Base-by-base conservation (phyloP, 2,113 vertebrate species). In the Benitochromis conjunctus region DNA sequence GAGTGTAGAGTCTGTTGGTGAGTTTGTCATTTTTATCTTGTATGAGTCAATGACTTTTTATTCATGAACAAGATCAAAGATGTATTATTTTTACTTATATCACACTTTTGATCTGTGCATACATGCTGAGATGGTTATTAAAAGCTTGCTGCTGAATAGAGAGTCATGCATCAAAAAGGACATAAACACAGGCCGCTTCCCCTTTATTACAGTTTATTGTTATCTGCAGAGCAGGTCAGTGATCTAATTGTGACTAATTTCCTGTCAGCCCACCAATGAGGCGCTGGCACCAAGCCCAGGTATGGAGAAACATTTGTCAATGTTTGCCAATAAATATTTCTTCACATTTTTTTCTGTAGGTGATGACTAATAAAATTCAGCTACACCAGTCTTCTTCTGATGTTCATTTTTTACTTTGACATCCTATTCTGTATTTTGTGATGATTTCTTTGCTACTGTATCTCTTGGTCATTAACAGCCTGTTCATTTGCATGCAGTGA, bases 191-290 rank as follows among this genome's bases (percentile, higher is more conserved):
- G 78, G 11, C 41, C 62, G 81, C 82, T 56, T 86, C 54, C 60
- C 11, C 41, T 84, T 79, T 55, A 66, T 10, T 84, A 78, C 76
- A 86, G 62, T 58, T 53, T 24, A 80, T 54, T 86, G 60, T 86
- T 83, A 41, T 86, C 79, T 79, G 66, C 71, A 13, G 69, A 88
- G 88, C 64, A 18, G 79, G 76, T 80, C 84, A 81, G 60, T 86
- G 58, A 90, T 89, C 86, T 94, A 94, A 93, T 94, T 89, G 80
- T 88, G 90, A 94, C 88, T 82, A 85, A 92, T 94, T 91, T 94
- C 88, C 89, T 90, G 85, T 85, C 86, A 11, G 79, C n/a, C 66
- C 79, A 79, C 78, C 88, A 91, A 85, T 91, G 83, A 92, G 83
- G 58, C 46, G 36, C 82, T 92, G 89, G 92, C 79, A 26, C 43